A percentile compares a stretch with the other conserved stretches of the same genome.
Conservation (phyloP, 2,113 vertebrate genomes). For the Shinisaurus crocodilurus region DNA sequence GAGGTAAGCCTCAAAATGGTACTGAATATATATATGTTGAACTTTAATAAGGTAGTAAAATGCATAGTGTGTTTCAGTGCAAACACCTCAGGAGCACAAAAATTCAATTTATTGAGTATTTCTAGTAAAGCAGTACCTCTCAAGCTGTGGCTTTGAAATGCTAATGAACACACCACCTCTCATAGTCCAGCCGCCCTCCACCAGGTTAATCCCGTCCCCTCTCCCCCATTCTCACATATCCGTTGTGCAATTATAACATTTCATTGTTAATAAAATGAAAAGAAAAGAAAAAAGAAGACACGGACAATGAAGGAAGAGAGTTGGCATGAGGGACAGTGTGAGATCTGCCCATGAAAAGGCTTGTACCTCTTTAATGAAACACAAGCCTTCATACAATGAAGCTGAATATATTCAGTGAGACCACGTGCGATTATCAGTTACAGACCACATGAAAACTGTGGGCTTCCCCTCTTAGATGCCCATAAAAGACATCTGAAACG, state of each 20-base stretch:
- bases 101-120: background rate
- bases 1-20: background rate
- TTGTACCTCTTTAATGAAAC: background rate
- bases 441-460: background rate
- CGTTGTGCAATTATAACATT: background rate
- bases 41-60: background rate
- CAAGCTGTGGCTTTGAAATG: background rate
- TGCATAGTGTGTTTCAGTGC: background rate
- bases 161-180: background rate
- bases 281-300: background rate
- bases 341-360: background rate
- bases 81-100: no score
- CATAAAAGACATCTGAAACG: background rate
- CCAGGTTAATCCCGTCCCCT: fast-evolving
- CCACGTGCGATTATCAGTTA: background rate
- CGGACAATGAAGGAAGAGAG: background rate
- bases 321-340: background rate
- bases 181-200: background rate
- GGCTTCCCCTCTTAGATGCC: background rate
- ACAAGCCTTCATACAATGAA: background rate
- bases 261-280: background rate
- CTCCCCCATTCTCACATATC: background rate
- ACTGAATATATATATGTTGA: background rate
- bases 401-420: background rate
- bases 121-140: background rate